Percentiles rank a stretch among this genome's conserved stretches.
Evolutionary conservation across 2,888 invertebrate species (phyloP).

Genomic region (Miltochrista miniata): DNA sequence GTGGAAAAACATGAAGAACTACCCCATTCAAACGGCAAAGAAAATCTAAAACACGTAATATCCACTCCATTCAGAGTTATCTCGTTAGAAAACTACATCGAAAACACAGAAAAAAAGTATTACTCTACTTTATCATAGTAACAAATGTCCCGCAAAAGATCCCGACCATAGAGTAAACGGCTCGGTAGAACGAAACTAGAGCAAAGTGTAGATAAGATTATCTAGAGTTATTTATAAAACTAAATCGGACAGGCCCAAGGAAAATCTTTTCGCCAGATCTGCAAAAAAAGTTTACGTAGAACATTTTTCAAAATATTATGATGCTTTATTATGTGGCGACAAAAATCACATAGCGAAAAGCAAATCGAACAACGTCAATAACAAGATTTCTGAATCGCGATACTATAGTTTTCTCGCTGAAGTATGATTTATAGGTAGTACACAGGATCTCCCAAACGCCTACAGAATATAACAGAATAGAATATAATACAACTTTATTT

Average conservation of each 20-base stretch:
- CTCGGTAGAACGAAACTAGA: conserved; percentile 6
- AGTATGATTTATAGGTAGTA: no score
- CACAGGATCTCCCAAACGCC: no score
- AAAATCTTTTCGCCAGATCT: conserved; percentile 2
- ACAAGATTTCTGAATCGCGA: no score
- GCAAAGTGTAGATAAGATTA: conserved; percentile 29
- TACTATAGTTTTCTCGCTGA: no score
- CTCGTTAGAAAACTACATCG: conserved; percentile 7
- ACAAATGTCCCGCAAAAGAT: conserved; percentile 13
- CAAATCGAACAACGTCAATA: no score
- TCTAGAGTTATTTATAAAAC: conserved; percentile 28
- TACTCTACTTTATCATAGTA: conserved; percentile 23
- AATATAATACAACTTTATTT: no score
- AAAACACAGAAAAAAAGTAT: conserved; percentile 17
- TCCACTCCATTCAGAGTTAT: conserved; percentile 4
- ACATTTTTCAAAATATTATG: no score
- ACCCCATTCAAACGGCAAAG: no score
- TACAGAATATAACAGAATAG: no score
- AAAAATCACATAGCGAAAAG: no score
- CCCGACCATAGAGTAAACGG: conserved; percentile 7
- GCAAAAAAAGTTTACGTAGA: neutral
- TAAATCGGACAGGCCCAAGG: neutral
- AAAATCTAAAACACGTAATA: neutral
- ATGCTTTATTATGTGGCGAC: no score
- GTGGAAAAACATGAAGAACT: no score